These are phyloP conservation scores for Metalampra italica DNA, from an alignment of 2,888 invertebrate species.

Conservation along the genomic window DNA sequence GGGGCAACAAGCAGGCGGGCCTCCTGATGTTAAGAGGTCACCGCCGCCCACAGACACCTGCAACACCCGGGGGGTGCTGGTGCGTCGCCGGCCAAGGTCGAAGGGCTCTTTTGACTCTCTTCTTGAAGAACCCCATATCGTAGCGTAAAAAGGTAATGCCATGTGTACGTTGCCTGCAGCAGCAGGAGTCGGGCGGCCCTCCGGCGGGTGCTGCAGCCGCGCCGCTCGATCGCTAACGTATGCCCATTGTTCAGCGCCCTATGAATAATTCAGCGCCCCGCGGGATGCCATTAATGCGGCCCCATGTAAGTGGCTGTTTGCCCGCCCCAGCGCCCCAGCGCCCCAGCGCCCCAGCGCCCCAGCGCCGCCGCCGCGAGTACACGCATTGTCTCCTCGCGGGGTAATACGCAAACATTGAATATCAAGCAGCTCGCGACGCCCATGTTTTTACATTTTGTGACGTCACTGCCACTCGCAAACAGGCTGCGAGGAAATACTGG, in stretches of 20 bases:
- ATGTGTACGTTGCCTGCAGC: too few relatives aligned
- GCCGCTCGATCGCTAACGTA: background rate
- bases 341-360: constrained; percentile 4
- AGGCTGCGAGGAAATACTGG: too few relatives aligned
- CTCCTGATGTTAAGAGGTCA: too few relatives aligned
- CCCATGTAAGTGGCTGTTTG: constrained; percentile 10
- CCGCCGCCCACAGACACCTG: too few relatives aligned
- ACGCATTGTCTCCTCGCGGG: constrained; percentile 8
- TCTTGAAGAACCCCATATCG: too few relatives aligned
- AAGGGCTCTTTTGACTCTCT: too few relatives aligned
- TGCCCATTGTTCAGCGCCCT: background rate
- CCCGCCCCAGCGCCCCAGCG: constrained; percentile 5
- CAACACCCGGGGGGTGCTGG: too few relatives aligned
- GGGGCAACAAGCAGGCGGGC: too few relatives aligned
- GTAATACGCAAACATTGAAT: constrained; percentile 8
- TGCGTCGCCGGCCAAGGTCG: too few relatives aligned
- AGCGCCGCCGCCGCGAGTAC: too few relatives aligned
- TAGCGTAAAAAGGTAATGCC: too few relatives aligned
- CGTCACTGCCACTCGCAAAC: too few relatives aligned
- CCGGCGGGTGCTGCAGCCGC: background rate
- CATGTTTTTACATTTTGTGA: background rate
- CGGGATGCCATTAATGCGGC: constrained; percentile 6
- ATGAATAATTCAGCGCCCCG: constrained; percentile 10
- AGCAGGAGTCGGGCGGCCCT: background rate
- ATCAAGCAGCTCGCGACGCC: constrained; percentile 3